A percentile compares a stretch with the other conserved stretches of the same genome.
Conservation (phyloP, 2,888 invertebrate species). For the Lymantria monacha region DNA sequence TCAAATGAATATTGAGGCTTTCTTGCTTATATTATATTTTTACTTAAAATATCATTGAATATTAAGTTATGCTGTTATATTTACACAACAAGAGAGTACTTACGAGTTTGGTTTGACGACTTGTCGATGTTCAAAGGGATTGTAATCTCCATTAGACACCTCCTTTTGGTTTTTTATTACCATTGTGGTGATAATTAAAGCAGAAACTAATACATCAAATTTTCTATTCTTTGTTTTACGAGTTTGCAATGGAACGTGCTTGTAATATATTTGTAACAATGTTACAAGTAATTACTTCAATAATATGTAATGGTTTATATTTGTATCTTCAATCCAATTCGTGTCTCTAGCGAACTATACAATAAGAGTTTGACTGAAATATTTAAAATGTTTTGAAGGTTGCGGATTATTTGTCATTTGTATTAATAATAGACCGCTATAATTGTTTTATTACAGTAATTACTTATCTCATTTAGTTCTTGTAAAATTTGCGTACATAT, state of each 20-base stretch:
- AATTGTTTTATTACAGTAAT: conserved; percentile 12
- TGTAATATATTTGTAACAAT: too few relatives aligned
- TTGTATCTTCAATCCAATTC: too few relatives aligned
- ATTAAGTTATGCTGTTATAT: too few relatives aligned
- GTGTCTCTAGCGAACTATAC: too few relatives aligned
- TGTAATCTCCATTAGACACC: conserved; percentile 41
- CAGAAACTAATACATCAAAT: background rate
- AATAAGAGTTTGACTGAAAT: background rate
- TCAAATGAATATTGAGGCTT: too few relatives aligned
- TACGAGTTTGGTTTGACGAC: conserved; percentile 68
- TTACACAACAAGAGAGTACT: conserved; percentile 37
- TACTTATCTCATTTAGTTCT: conserved; percentile 18
- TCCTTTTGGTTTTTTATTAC: conserved; percentile 17
- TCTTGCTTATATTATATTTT: too few relatives aligned
- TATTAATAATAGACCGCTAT: conserved; percentile 10
- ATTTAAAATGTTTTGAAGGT: conserved; percentile 4
- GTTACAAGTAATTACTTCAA: too few relatives aligned
- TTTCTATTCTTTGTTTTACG: too few relatives aligned
- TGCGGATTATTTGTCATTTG: conserved; percentile 10
- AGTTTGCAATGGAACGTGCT: too few relatives aligned
- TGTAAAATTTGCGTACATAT: too few relatives aligned
- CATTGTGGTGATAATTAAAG: conserved; percentile 12
- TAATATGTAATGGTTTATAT: too few relatives aligned
- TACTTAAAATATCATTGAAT: too few relatives aligned
- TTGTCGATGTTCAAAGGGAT: conserved; percentile 65